Evolutionary conservation across 2,797 vertebrate species (phyloP), one percentile per base, ranked within the genome.

Genomic region (Anabacerthia variegaticeps): DNA sequence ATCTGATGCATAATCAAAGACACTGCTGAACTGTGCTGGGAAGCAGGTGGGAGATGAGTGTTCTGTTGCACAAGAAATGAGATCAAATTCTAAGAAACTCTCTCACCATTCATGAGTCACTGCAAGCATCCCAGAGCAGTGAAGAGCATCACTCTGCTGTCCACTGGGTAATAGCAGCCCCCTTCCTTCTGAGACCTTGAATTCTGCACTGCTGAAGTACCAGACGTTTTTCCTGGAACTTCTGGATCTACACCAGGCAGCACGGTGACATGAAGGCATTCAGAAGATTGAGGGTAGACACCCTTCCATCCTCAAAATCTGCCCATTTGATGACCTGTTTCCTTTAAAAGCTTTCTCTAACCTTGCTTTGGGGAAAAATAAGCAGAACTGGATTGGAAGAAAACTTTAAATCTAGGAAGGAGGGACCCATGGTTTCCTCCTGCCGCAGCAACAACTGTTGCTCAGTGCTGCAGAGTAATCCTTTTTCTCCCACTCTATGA

Each of bases 401-500:
- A 77, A 58, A 68, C 32, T 32, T 56, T 26, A 75, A 48, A 78
- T 81, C 1, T 44, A 69, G n/a, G 32, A 77, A 76, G 10, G 7
- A 54, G 49, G 1, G 4, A 88, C 41, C 15, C 28, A 4, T 32
- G 32, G 12, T 54, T 77, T 80, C 18, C 23, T 88, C 10, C 55
- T 68, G 55, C 44, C 0, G 2, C 69, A 92, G 69, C 37, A 89
- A 22, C n/a, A 48, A 6, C 21, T 34, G 43, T 7, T 86, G 54
- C 36, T 86, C 55, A 67, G 48, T 55, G 85, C 51, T 0, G 4
- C 65, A 73, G 63, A 86, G 17, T 19, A 52, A 76, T 87, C n/a
- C 59, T 93, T 89, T 94, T 78, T 80, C 88, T 95, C 90, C 83
- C 36, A 75, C 83, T 90, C 75, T 43, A 49, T 44, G 34, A 94